Percentiles rank a stretch among this genome's conserved stretches.
Evolutionary conservation across 2,888 invertebrate species (phyloP).

Genomic region (Lymantria dispar): DNA sequence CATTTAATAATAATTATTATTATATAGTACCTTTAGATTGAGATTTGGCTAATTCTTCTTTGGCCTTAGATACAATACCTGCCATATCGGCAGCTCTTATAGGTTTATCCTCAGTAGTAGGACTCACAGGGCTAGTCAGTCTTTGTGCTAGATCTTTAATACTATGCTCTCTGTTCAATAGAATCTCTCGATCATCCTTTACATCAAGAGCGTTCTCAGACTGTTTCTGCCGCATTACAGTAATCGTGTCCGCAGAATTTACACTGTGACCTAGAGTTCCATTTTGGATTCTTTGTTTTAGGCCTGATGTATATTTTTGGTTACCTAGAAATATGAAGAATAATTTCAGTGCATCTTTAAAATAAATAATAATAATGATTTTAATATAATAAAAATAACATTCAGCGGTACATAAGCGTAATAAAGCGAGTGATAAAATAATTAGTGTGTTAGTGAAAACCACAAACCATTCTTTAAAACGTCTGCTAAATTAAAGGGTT

Average conservation of each 20-base stretch:
- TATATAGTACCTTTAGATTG: slow-evolving; percentile 87
- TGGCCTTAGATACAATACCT: slow-evolving; percentile 95
- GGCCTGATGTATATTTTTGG: slow-evolving; percentile 80
- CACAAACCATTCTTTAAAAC: slow-evolving; percentile 75
- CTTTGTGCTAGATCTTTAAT: slow-evolving; percentile 95
- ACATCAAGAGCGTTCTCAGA: slow-evolving; percentile 83
- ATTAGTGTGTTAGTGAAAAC: slow-evolving; percentile 67
- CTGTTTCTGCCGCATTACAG: slow-evolving; percentile 76
- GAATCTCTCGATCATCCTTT: slow-evolving; percentile 82
- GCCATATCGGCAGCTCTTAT: slow-evolving; percentile 91
- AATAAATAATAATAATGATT: not conserved
- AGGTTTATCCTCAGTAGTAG: slow-evolving; percentile 83
- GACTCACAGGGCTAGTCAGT: slow-evolving; percentile 85
- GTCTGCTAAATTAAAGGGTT: slow-evolving; percentile 53
- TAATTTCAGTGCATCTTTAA: not conserved
- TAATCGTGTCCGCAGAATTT: slow-evolving; percentile 64
- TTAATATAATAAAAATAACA: slow-evolving; percentile 1
- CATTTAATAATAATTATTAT: not conserved
- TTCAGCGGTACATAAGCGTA: slow-evolving; percentile 20
- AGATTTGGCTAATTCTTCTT: slow-evolving; percentile 94
- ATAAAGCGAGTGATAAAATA: slow-evolving; percentile 30
- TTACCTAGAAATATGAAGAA: slow-evolving; percentile 62
- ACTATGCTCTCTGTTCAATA: slow-evolving; percentile 91
- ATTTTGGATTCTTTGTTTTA: slow-evolving; percentile 84
- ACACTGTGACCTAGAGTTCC: slow-evolving; percentile 81